Evolutionary conservation across 2,888 invertebrate species (phyloP), one percentile per base, ranked within the genome.

Genomic region (Taphrorychus bicolor): DNA sequence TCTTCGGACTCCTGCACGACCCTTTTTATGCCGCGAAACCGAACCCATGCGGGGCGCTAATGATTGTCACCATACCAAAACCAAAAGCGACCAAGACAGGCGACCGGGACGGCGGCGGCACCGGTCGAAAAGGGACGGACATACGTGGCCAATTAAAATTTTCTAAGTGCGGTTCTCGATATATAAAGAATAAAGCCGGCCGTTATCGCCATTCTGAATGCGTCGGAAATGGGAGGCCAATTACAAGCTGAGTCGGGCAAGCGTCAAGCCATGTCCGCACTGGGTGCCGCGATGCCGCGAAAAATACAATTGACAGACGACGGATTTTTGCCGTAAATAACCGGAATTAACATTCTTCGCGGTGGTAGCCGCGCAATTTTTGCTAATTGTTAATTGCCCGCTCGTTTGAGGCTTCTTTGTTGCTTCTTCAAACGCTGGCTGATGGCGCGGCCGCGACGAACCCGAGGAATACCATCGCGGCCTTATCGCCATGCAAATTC

Each of bases 191-290:
- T 79, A 79, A 59, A 76, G 78, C 76, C 79, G 79, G 77, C 80
- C 78, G 79, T 80, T 81, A 80, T 81, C 79, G 82, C 81, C 80
- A 81, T 82, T 79, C 80, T 78, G 79, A 79, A 81, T 81, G 81
- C 81, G 81, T 81, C 81, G 81, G 81, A 82, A 82, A 82, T 81
- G 81, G 80, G 80, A 80, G 78, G 80, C 81, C 81, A 82, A 81
- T 82, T 81, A 81, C 81, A 79, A 78, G 76, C 76, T 74, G 77
- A 78, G 77, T 76, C 76, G 76, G 75, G 79, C 79, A 78, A 81
- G 80, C 80, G 80, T 81, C 80, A 81, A 78, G 78, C 81, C 62
- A 80, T 81, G 80, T 80, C 79, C 79, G 77, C 77, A 76, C 79
- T 77, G 78, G 80, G 79, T 80, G 80, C 79, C 78, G 76, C 75